A percentile compares a stretch with the other conserved stretches of the same genome.
These are phyloP conservation scores for Spongilla lacustris DNA, from an alignment of 37 sponge, comb jelly and placozoan species.

Conservation along the genomic window DNA sequence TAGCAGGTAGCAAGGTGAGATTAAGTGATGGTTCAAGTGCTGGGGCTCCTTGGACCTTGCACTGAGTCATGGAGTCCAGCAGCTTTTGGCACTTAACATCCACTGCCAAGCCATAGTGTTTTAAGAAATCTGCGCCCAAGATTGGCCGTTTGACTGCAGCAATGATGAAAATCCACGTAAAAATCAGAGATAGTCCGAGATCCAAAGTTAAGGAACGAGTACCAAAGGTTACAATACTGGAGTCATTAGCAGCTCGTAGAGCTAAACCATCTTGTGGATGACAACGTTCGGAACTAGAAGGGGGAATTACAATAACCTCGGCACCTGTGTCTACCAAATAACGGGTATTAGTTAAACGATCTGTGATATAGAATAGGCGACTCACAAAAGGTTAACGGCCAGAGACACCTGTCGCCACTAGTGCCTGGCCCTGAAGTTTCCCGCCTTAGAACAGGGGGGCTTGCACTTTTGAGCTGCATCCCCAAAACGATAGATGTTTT, in stretches of 20 bases:
- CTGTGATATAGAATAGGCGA: constrained; percentile 58
- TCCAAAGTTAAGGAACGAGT: too few species aligned
- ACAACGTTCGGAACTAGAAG: constrained; percentile 13
- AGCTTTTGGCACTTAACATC: constrained; percentile 13
- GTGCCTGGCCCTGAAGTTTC: constrained; percentile 68
- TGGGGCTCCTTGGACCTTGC: constrained; percentile 22
- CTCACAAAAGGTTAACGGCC: constrained; percentile 49
- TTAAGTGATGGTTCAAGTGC: not conserved
- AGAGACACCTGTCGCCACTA: constrained; percentile 56
- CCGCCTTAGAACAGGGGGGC: constrained; percentile 44
- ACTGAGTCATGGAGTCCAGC: constrained; percentile 28
- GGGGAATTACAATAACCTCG: constrained; percentile 46
- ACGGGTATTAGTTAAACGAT: constrained; percentile 12
- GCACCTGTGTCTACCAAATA: constrained; percentile 76
- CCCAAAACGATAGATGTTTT: constrained; percentile 26
- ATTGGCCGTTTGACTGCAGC: constrained; percentile 36
- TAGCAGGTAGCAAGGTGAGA: constrained; percentile 1
- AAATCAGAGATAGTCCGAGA: too few species aligned
- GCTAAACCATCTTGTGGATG: not conserved
- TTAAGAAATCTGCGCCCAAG: constrained; percentile 56
- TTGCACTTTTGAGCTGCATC: constrained; percentile 51
- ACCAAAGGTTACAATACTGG: constrained; percentile 20
- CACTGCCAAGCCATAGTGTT: constrained; percentile 28
- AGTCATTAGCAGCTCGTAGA: constrained; percentile 41
- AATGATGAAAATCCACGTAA: constrained; percentile 54